Conservation (phyloP, 2,888 invertebrate species). For the Xylocampa areola region DNA sequence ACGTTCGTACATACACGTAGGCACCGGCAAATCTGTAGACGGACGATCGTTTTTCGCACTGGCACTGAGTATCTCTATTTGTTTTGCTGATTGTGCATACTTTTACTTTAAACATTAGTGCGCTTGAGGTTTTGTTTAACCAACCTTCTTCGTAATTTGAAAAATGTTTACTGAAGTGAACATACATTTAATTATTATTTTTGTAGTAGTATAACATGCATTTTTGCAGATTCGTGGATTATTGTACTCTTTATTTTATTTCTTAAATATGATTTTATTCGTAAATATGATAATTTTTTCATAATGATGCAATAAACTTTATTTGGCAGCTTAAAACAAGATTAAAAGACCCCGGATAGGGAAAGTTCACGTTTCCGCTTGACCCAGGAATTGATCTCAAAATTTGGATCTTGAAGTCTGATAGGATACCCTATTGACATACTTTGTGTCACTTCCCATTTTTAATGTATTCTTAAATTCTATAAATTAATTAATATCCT, state of each 20-base stretch:
- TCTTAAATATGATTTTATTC: no score
- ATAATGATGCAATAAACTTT: no score
- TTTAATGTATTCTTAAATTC: no score
- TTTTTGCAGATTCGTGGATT: no score
- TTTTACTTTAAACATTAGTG: slow-evolving; percentile 28
- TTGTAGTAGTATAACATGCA: no score
- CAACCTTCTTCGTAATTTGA: not conserved
- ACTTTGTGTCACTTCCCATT: slow-evolving; percentile 32
- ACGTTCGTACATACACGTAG: slow-evolving; percentile 50
- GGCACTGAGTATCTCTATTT: slow-evolving; percentile 50
- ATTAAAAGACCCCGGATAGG: slow-evolving; percentile 19
- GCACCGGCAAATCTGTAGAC: slow-evolving; percentile 14
- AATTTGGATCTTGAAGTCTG: slow-evolving; percentile 38
- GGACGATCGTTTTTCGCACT: slow-evolving; percentile 24
- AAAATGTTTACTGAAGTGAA: no score
- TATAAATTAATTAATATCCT: slow-evolving; percentile 28
- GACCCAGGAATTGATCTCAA: slow-evolving; percentile 50
- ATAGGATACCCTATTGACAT: slow-evolving; percentile 34
- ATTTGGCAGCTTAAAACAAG: slow-evolving; percentile 18
- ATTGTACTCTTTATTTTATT: not conserved
- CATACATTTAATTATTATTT: no score
- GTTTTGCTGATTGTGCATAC: slow-evolving; percentile 52
- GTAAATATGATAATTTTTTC: no score
- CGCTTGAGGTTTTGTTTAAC: not conserved
- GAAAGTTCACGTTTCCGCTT: slow-evolving; percentile 42